Percentiles rank a stretch among this genome's conserved stretches.
Evolutionary conservation across 2,113 vertebrate species (phyloP).

Genomic region (Paracanthobrama guichenoti): DNA sequence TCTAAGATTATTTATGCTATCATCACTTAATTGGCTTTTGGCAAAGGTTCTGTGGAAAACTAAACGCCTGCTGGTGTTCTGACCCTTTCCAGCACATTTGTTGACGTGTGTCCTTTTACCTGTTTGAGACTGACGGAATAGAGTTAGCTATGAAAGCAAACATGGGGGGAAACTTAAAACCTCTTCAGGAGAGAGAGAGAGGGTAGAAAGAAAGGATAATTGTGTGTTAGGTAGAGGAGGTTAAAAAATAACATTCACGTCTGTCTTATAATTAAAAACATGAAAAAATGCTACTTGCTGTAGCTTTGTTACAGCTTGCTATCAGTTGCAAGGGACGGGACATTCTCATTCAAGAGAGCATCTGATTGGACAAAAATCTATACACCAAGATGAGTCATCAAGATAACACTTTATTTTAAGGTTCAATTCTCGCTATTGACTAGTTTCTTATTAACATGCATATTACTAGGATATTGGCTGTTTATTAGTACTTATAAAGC

Average conservation of each 20-base stretch:
- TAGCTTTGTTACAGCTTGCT: too few species aligned
- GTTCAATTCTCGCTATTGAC: too few species aligned
- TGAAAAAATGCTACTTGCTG: background rate
- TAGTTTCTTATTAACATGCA: too few species aligned
- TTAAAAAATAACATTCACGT: too few species aligned
- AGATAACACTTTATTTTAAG: too few species aligned
- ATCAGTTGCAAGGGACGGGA: too few species aligned
- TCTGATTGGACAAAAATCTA: background rate
- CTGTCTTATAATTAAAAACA: too few species aligned
- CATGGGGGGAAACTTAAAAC: constrained; percentile 18
- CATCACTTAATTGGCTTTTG: constrained; percentile 35
- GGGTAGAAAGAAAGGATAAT: background rate
- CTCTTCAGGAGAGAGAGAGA: constrained; percentile 9
- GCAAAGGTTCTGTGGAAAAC: constrained; percentile 18
- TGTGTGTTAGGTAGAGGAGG: background rate
- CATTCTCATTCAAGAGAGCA: background rate
- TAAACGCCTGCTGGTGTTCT: constrained; percentile 12
- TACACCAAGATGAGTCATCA: background rate
- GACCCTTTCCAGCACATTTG: background rate
- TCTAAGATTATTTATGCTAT: constrained; percentile 48
- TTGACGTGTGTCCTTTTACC: constrained; percentile 42
- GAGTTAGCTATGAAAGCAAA: constrained; percentile 36
- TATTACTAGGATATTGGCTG: too few species aligned
- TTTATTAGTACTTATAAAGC: too few species aligned
- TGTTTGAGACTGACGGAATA: background rate